Evolutionary conservation across 2,113 vertebrate genomes (phyloP).

Genomic region (Albula glossodonta): DNA sequence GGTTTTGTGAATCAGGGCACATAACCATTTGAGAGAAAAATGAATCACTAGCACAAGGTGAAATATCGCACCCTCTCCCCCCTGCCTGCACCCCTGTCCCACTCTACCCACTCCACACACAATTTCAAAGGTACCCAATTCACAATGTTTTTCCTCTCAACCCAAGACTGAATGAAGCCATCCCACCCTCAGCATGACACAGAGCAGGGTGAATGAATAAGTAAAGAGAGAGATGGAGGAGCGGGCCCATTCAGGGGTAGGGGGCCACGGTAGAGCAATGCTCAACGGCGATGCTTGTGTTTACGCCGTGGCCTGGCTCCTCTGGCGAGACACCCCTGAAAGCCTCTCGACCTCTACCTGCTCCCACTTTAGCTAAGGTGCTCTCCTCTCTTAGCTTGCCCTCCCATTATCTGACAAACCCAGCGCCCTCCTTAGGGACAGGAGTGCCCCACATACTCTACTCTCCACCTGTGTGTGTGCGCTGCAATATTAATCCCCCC

Average conservation of each 20-base stretch:
- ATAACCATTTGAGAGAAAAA: neutral
- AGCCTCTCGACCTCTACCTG: neutral
- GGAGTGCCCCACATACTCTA: neutral
- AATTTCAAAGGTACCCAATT: neutral
- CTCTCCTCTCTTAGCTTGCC: neutral
- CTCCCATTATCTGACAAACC: neutral
- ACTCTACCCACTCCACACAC: neutral
- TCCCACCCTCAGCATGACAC: neutral
- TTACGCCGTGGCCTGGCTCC: no score
- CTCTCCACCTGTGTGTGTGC: neutral
- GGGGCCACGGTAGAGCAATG: no score
- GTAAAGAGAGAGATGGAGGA: neutral
- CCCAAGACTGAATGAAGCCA: neutral
- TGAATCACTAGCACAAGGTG: neutral
- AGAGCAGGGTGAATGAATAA: neutral
- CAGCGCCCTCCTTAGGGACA: neutral
- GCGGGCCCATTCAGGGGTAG: neutral
- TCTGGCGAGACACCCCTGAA: neutral
- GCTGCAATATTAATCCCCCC: neutral
- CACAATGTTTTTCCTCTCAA: no score
- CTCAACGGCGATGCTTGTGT: neutral
- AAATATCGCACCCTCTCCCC: neutral
- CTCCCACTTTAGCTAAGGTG: neutral
- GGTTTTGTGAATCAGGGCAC: conserved; percentile 15
- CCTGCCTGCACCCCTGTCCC: neutral